phyloP scores from a whole-genome alignment of 2,888 invertebrate genomes.

The Nemotelus pantherinus region DNA sequence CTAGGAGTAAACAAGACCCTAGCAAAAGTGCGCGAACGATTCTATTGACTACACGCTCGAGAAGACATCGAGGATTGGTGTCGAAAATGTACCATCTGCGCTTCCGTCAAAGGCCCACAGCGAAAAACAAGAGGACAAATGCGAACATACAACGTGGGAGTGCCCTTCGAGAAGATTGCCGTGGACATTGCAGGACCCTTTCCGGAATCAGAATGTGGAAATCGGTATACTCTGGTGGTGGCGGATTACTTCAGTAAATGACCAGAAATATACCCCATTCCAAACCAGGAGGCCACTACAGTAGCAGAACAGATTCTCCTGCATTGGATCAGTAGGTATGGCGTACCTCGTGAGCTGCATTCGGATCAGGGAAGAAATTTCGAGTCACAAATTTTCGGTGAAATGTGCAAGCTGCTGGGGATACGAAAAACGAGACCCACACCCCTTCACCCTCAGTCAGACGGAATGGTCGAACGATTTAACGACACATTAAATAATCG shows the following conservation, averaged over 20 bases:
- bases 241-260: constrained; percentile 47
- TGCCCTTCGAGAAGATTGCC: too few relatives aligned
- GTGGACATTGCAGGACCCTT: too few relatives aligned
- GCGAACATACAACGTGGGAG: too few relatives aligned
- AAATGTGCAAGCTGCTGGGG: constrained; percentile 45
- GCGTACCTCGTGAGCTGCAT: constrained; percentile 40
- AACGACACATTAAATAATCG: constrained; percentile 53
- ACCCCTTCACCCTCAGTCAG: constrained; percentile 55
- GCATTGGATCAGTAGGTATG: constrained; percentile 42
- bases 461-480: constrained; percentile 56
- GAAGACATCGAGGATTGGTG: too few relatives aligned
- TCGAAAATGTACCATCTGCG: too few relatives aligned
- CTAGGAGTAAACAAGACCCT: constrained; percentile 48
- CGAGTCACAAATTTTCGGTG: constrained; percentile 34
- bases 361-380: constrained; percentile 45
- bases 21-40: background rate
- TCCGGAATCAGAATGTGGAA: constrained; percentile 25
- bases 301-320: constrained; percentile 38
- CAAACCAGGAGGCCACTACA: constrained; percentile 33
- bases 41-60: constrained; percentile 11
- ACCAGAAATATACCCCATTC: constrained; percentile 42
- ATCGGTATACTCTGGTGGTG: constrained; percentile 39
- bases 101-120: too few relatives aligned
- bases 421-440: constrained; percentile 54
- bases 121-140: too few relatives aligned